A percentile compares a stretch with the other conserved stretches of the same genome.
Conservation (phyloP, 2,888 invertebrate genomes). For the Eilema depressum region DNA sequence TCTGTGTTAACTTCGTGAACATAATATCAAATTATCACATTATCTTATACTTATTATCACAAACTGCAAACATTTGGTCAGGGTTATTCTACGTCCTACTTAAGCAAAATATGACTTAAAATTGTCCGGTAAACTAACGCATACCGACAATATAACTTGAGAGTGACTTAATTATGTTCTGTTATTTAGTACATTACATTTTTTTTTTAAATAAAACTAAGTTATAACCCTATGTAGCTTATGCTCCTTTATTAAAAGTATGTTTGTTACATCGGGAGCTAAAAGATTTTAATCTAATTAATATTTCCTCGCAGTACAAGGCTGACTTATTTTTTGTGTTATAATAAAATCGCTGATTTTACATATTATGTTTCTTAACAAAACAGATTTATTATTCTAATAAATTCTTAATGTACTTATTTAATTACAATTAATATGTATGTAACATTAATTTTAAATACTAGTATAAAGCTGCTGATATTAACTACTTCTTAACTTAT, state of each 20-base stretch:
- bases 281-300: neutral
- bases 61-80: neutral
- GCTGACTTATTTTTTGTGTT: neutral
- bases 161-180: neutral
- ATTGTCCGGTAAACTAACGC: neutral
- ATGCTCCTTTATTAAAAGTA: neutral
- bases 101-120: neutral
- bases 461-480: neutral
- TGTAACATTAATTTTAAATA: neutral
- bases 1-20: no score
- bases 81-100: neutral
- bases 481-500: neutral
- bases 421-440: neutral
- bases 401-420: neutral
- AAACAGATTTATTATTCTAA: neutral
- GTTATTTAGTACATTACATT: neutral
- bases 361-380: neutral
- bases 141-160: neutral
- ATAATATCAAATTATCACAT: neutral
- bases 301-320: neutral
- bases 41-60: neutral
- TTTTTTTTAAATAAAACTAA: neutral
- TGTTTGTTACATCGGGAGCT: neutral
- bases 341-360: neutral
- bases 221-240: neutral